phyloP scores from a whole-genome alignment of 1,140 invertebrate genomes.

The Lepidurus apus region DNA sequence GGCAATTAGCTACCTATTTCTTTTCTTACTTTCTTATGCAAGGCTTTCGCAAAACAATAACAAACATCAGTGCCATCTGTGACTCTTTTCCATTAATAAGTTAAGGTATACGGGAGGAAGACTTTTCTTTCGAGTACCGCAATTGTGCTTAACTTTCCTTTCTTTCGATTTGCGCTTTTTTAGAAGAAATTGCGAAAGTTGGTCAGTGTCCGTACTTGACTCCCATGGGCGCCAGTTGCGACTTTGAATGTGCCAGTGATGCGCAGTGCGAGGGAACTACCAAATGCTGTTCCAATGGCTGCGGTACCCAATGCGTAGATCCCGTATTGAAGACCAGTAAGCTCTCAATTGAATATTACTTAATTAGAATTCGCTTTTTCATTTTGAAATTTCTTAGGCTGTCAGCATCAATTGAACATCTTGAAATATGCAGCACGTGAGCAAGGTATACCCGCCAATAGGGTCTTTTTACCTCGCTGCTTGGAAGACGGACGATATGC shows the following conservation, averaged over 20 bases:
- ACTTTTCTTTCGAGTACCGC: too few species aligned
- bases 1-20: not conserved
- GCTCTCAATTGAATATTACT: not conserved
- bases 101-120: too few species aligned
- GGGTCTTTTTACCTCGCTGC: slow-evolving; percentile 44
- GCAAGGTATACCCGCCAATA: slow-evolving; percentile 53
- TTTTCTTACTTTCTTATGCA: not conserved
- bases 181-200: slow-evolving; percentile 49
- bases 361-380: not conserved
- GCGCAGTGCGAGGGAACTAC: slow-evolving; percentile 60
- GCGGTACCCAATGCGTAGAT: slow-evolving; percentile 69
- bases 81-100: too few species aligned
- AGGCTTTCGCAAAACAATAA: too few species aligned
- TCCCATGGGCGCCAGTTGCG: slow-evolving; percentile 59
- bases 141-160: not conserved
- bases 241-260: slow-evolving; percentile 69
- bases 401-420: slow-evolving; percentile 62
- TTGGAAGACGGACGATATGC: slow-evolving; percentile 42
- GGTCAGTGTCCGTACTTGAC: slow-evolving; percentile 77
- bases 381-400: slow-evolving; percentile 48
- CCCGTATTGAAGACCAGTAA: slow-evolving; percentile 60
- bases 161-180: not conserved
- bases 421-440: slow-evolving; percentile 69
- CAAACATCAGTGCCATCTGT: too few species aligned
- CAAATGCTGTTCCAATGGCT: slow-evolving; percentile 79